Evolutionary conservation across 2,888 invertebrate species (phyloP), one percentile per base, ranked within the genome.

Genomic region (Pristionchus japonicus): DNA sequence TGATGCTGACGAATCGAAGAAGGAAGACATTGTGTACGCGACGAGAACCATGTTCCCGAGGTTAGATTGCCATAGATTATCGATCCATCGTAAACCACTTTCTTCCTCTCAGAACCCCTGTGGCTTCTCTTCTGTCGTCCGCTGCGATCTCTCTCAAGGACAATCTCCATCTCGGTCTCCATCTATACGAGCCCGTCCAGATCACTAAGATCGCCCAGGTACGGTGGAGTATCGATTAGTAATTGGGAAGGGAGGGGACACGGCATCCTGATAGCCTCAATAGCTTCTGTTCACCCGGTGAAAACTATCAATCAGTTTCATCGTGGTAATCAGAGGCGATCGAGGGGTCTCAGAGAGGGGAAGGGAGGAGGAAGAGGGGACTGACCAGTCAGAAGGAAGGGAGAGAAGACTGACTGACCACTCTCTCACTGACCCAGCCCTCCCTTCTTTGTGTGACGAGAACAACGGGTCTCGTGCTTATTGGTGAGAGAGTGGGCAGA

Each of bases 241-340:
- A 31, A 15, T 31, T 40, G 20, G 85, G n/a, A 61, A 37, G n/a
- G 74, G 43, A n/a, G 15, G 37, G 37, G 20, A 20, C 17, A 40
- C 61, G 9, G 31, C 31, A 74, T 11, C 23, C 20, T 23, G 43
- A 77, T 27, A 34, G 13, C 20, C 49, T 57, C 70, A 86, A 86
- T 70, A 86, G 86, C 86, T 70, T 86, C 86, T 86, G 86, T 86
- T 86, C 86, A 86, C 86, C 86, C 86, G 86, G 86, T 86, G 86
- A 86, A 86, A 86, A 34, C 86, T 34, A 23, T 70, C n/a, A 34
- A 23, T 34, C 43, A 52, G 70, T 86, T 86, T 86, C 86, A 86
- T 37, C 70, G 86, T 34, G n/a, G 86, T 70, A 61, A 40, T n/a
- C 70, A 86, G 86, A 70, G 40, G 70, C 86, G 43, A 31, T 43